phyloP scores from a whole-genome alignment of 37 sponge, comb jelly and placozoan species.

The Spongilla lacustris region DNA sequence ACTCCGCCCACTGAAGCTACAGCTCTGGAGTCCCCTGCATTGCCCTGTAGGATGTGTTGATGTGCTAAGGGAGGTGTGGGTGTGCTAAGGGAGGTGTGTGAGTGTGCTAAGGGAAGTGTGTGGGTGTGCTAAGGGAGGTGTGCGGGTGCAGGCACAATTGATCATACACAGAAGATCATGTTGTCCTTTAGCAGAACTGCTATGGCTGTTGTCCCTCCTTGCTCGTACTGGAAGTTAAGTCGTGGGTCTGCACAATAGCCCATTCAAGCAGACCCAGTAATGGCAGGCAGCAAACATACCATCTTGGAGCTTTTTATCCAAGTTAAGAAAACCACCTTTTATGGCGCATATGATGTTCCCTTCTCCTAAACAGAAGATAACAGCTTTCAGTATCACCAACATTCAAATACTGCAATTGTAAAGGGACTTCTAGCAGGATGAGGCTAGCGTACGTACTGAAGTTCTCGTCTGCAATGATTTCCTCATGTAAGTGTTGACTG shows the following conservation, averaged over 20 bases:
- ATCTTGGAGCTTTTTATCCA: slow-evolving; percentile 52
- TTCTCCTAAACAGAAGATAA: slow-evolving; percentile 6
- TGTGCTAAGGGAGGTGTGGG: not conserved
- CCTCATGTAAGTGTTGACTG: slow-evolving; percentile 25
- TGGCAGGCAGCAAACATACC: not conserved
- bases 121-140: not conserved
- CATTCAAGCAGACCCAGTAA: not conserved
- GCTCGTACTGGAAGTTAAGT: slow-evolving; percentile 35
- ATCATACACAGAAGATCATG: slow-evolving; percentile 81
- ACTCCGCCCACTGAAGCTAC: slow-evolving; percentile 71
- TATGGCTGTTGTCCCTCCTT: slow-evolving; percentile 85
- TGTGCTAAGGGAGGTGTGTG: not conserved
- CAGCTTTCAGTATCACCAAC: too few species aligned
- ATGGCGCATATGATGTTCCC: slow-evolving; percentile 48
- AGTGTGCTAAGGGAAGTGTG: not conserved
- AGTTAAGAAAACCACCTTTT: slow-evolving; percentile 38
- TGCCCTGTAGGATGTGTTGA: slow-evolving; percentile 45
- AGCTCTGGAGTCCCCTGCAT: slow-evolving; percentile 91
- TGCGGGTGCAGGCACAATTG: not conserved
- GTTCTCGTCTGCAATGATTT: not conserved
- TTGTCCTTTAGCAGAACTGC: slow-evolving; percentile 68
- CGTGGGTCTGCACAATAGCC: not conserved
- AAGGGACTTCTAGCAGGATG: too few species aligned
- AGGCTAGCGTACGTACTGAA: slow-evolving; percentile 24
- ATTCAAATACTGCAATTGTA: too few species aligned